Evolutionary conservation across 2,113 vertebrate genomes (phyloP), one percentile per base, ranked within the genome.

Genomic region (Embiotoca jacksoni): DNA sequence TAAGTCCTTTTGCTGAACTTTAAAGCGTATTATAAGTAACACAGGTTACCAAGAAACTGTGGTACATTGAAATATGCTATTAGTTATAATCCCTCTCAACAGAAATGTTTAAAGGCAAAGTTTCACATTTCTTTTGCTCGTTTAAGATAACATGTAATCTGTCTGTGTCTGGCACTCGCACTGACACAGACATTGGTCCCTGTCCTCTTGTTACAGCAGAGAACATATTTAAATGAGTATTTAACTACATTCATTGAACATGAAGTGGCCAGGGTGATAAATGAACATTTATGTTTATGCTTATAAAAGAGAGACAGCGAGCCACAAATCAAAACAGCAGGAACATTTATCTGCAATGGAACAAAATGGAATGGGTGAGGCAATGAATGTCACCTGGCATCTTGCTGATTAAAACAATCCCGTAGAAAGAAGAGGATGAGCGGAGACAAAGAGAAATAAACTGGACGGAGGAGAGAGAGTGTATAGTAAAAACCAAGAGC

Each of bases 181-280:
- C 47, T 80, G 75, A 80, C 60, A 58, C 11, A 9, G 44, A 32
- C 54, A 73, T 69, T 55, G 16, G 64, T 63, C 70, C 63, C 52
- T 67, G 44, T 62, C 35, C 55, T 55, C 55, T 54, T 76, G 60
- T 84, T 70, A 86, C 61, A 36, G 10, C 64, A 4, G 32, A 66
- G 67, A 90, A 75, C 84, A 89, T 89, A 92, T 94, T 91, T 84
- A 94, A 92, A 94, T 94, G 78, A 90, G 84, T 47, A 82, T 93
- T 90, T 92, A 93, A 94, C 85, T 78, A 72, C 80, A 85, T 88
- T 88, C 58, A 84, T 59, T 88, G 73, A 88, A 82, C 72, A 70
- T 52, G 78, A 86, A 87, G 69, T 70, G 80, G 52, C 32, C 66
- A 6, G 30, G 46, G 65, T 92, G 85, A 92, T 91, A 81, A 82